Base-by-base conservation (phyloP, 2,113 vertebrate species). In the Cephalopholis sonnerati region DNA sequence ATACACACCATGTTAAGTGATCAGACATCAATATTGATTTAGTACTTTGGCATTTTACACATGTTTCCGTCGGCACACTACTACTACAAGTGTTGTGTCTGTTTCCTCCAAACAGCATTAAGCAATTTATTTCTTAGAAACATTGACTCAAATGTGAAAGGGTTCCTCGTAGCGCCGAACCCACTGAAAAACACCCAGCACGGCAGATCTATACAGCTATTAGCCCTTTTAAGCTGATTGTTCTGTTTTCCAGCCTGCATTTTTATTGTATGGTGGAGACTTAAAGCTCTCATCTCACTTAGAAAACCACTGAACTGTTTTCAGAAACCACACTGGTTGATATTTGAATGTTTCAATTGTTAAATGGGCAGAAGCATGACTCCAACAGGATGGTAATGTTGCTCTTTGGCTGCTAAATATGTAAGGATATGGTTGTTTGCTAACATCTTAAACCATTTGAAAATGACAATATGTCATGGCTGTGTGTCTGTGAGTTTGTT, bases 1-100 rank as follows among this genome's bases (percentile, higher is more conserved):
- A 58, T 82, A 63, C 41, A 74, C 64, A 71, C 62, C 39, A 77
- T 44, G 13, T 82, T 73, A 84, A 76, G 65, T 64, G 51, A 90
- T 83, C 66, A 79, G 76, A 83, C 57, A 68, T 67, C 65, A 73
- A 65, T 66, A 81, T 63, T 83, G 59, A 82, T 86, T 77, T 57
- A 39, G 22, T 46, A 1, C 67, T 61, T 46, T 81, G 54, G 32
- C 16, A 25, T 73, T 83, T 78, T 70, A 71, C 18, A 61, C 72
- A 22, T 32, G 1, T 77, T 72, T 73, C 29, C 68, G 25, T 79
- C 22, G 25, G 7, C 17, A 51, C 24, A 24, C 6, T 46, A 15
- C 46, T 65, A 15, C 51, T 65, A 10, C 10, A 48, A 67, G 53
- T 41, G 54, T 25, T 77, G 20, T 29, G 36, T 68, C n/a, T 9